phyloP scores from a whole-genome alignment of 2,113 vertebrate genomes.

The Phrynocephalus versicolor region DNA sequence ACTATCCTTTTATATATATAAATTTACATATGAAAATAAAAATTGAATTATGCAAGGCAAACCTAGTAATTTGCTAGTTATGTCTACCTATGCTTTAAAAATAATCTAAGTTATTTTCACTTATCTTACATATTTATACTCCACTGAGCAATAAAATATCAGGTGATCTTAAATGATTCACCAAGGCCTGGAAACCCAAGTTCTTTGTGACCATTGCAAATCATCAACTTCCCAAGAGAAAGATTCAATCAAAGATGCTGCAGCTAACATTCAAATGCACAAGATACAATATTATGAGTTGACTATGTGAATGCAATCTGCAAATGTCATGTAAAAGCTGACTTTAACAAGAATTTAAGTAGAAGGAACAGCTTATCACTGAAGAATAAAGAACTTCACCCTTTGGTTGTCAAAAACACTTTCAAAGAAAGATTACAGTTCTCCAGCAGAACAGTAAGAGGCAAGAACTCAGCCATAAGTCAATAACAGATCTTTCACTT shows the following conservation, averaged over 20 bases:
- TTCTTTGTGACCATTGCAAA: conserved; percentile 19
- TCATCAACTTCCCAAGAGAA: conserved; percentile 11
- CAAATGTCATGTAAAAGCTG: conserved; percentile 54
- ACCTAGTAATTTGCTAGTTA: neutral
- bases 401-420: conserved; percentile 65
- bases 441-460: conserved; percentile 45
- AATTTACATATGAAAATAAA: too few species aligned
- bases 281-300: conserved; percentile 28
- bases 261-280: conserved; percentile 37
- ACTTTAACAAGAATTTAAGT: conserved; percentile 68
- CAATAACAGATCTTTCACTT: conserved; percentile 55
- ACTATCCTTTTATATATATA: too few species aligned
- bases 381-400: conserved; percentile 60
- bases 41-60: neutral
- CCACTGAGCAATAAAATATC: neutral
- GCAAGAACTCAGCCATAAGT: conserved; percentile 63
- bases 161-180: neutral
- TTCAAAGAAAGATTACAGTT: conserved; percentile 64
- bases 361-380: conserved; percentile 57
- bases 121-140: neutral
- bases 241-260: conserved; percentile 23
- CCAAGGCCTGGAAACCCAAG: neutral
- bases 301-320: conserved; percentile 47
- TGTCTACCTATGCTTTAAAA: neutral
- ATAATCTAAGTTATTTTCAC: neutral